phyloP scores from a whole-genome alignment of 2,888 invertebrate genomes.

The Maniola hyperantus region DNA sequence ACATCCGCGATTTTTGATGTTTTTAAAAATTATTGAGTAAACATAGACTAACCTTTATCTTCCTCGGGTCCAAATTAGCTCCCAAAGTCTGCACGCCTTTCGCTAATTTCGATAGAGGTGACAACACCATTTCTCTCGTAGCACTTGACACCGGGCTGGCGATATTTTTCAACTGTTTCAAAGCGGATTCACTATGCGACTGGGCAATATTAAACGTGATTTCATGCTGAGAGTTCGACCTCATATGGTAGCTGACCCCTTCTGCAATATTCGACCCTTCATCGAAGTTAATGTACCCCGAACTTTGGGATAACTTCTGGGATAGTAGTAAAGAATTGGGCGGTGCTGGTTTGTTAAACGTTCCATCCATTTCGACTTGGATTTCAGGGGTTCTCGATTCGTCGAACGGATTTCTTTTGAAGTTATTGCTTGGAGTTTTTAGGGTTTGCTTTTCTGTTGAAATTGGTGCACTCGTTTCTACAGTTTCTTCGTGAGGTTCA shows the following conservation, averaged over 20 bases:
- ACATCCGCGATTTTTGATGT: no score
- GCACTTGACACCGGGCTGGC: conserved; percentile 85
- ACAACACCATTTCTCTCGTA: conserved; percentile 86
- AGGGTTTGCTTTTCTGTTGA: conserved; percentile 52
- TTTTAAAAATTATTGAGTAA: no score
- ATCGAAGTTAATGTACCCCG: conserved; percentile 84
- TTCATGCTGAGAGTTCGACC: conserved; percentile 86
- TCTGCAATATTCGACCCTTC: conserved; percentile 46
- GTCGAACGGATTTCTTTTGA: conserved; percentile 71
- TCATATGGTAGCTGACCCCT: conserved; percentile 59
- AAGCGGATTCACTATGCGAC: conserved; percentile 90
- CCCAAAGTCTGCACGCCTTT: conserved; percentile 93
- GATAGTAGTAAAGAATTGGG: conserved; percentile 81
- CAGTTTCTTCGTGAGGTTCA: conserved; percentile 76
- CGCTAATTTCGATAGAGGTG: conserved; percentile 91
- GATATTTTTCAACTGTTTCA: conserved; percentile 86
- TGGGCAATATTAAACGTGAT: conserved; percentile 87
- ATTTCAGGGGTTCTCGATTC: conserved; percentile 84
- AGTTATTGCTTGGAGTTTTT: conserved; percentile 65
- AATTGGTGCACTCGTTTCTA: conserved; percentile 83
- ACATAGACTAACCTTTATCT: conserved; percentile 82
- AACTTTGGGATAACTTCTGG: conserved; percentile 87
- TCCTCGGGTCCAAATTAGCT: conserved; percentile 92
- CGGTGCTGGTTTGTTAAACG: conserved; percentile 65
- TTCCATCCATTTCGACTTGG: conserved; percentile 69